These are phyloP conservation scores for Micromesistius poutassou DNA, from an alignment of 2,797 vertebrate species.

Conservation along the genomic window DNA sequence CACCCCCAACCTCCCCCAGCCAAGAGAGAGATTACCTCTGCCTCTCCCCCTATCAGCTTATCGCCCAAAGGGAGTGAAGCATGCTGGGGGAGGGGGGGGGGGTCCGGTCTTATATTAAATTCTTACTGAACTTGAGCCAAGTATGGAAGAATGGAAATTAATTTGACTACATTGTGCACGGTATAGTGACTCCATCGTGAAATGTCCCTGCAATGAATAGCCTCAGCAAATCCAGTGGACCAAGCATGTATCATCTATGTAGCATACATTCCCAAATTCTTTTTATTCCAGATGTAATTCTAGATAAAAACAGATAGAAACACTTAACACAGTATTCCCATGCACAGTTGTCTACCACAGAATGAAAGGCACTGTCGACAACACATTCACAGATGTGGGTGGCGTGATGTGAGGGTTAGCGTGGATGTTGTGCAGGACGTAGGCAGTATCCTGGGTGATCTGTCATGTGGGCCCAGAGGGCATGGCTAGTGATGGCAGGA, in stretches of 20 bases:
- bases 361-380: not conserved
- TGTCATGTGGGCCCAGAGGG: constrained; percentile 44
- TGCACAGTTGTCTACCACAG: not conserved
- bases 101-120: not conserved
- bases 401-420: not conserved
- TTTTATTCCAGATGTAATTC: not conserved
- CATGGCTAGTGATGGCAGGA: constrained; percentile 40
- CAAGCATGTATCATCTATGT: not conserved
- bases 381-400: not conserved
- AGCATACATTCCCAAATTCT: not conserved
- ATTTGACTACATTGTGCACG: not conserved
- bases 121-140: not conserved
- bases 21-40: constrained; percentile 44
- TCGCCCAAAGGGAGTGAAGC: constrained; percentile 11
- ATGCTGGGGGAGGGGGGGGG: not conserved
- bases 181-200: not conserved
- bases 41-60: constrained; percentile 30
- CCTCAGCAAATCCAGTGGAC: not conserved
- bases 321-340: not conserved
- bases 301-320: not conserved
- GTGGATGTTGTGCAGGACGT: constrained; percentile 1
- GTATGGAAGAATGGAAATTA: not conserved
- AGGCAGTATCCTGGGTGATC: constrained; percentile 41
- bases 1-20: constrained; percentile 25
- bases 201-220: not conserved